A percentile compares a stretch with the other conserved stretches of the same genome.
phyloP scores from a whole-genome alignment of 2,113 vertebrate species.

The Ochotona curzoniae region DNA sequence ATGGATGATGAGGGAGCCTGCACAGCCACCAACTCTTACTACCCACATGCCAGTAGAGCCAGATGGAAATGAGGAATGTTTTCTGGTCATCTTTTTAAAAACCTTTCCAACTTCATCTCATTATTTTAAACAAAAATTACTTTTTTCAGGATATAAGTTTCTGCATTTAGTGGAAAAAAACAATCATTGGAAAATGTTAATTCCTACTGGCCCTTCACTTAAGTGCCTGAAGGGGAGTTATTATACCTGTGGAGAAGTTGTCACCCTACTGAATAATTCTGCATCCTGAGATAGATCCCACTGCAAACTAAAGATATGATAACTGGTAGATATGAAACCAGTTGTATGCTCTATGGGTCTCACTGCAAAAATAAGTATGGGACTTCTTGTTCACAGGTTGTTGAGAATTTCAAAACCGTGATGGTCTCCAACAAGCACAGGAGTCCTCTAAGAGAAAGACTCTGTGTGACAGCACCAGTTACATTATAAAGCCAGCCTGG shows the following conservation, averaged over 20 bases:
- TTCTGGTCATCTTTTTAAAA: not conserved
- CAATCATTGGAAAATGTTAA: not conserved
- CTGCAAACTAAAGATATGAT: not conserved
- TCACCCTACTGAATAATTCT: not conserved
- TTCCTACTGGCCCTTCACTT: not conserved
- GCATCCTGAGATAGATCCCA: not conserved
- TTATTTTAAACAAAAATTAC: not conserved
- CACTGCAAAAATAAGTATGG: not conserved
- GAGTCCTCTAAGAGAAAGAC: not conserved
- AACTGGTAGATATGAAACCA: not conserved
- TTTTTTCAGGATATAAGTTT: not conserved
- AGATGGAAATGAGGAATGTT: not conserved
- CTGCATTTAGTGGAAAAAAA: not conserved
- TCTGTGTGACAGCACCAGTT: not conserved
- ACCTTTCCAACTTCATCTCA: not conserved
- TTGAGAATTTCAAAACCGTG: not conserved
- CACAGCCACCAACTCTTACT: not conserved
- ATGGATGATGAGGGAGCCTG: fast-evolving
- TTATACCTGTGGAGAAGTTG: not conserved
- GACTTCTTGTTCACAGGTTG: not conserved
- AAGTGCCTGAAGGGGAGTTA: not conserved
- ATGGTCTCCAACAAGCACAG: not conserved
- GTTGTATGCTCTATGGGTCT: not conserved
- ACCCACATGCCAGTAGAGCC: not conserved
- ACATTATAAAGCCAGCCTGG: not conserved